Percentiles rank a stretch among this genome's conserved stretches.
Conservation (phyloP, 2,888 invertebrate species). For the Phasia obesa region DNA sequence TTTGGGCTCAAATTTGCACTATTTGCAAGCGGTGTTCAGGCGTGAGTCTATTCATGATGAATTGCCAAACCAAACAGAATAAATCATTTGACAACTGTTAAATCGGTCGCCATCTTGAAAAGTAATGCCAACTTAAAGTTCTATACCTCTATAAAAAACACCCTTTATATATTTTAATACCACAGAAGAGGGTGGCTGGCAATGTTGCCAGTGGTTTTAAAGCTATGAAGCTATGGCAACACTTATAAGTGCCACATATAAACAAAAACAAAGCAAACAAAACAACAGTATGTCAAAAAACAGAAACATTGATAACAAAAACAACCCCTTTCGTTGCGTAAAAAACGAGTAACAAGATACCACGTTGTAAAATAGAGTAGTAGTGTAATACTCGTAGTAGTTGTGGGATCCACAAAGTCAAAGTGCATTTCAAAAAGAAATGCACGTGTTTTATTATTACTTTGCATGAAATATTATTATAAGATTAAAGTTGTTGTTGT, state of each 20-base stretch:
- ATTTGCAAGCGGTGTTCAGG: too few relatives aligned
- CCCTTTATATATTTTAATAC: not conserved
- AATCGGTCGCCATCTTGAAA: too few relatives aligned
- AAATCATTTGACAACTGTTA: too few relatives aligned
- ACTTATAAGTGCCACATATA: not conserved
- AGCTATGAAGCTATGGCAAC: conserved; percentile 6
- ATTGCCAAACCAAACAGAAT: too few relatives aligned
- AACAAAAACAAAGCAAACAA: not conserved
- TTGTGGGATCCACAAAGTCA: conserved; percentile 12
- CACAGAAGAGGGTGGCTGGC: not conserved
- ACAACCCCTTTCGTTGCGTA: not conserved
- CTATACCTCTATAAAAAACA: too few relatives aligned
- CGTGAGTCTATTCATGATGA: too few relatives aligned
- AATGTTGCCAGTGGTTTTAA: not conserved
- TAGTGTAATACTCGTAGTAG: conserved; percentile 10
- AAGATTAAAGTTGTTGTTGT: not conserved
- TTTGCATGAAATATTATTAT: conserved; percentile 40
- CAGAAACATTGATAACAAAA: conserved; percentile 4
- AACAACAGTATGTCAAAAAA: not conserved
- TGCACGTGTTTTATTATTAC: conserved; percentile 37
- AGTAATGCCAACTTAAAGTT: too few relatives aligned
- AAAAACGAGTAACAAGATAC: not conserved
- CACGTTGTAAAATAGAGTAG: not conserved
- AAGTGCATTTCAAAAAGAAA: conserved; percentile 13
- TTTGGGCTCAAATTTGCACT: too few relatives aligned